phyloP scores from a whole-genome alignment of 2,113 vertebrate species.

The Enhydra lutris region DNA sequence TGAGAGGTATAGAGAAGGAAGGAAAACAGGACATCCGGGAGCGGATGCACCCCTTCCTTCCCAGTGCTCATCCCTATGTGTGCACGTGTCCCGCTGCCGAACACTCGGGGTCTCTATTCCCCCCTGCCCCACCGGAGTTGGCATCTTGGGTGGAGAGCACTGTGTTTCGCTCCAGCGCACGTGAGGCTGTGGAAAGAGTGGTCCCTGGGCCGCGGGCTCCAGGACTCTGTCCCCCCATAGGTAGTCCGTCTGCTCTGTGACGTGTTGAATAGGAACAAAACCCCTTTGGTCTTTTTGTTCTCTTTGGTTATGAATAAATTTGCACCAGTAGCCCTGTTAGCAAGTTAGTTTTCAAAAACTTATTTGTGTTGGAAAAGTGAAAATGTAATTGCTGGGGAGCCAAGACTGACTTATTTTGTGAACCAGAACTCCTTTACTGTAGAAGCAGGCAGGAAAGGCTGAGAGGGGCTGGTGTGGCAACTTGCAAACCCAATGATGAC shows the following conservation, averaged over 20 bases:
- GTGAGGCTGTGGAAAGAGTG: not conserved
- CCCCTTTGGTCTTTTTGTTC: slow-evolving; percentile 25
- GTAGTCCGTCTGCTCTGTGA: slow-evolving; percentile 17
- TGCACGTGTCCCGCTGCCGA: slow-evolving; percentile 62
- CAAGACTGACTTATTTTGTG: slow-evolving; percentile 25
- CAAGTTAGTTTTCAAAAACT: slow-evolving; percentile 35
- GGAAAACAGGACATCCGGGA: not conserved
- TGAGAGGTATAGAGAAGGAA: slow-evolving; percentile 14
- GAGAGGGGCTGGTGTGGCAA: slow-evolving; percentile 46
- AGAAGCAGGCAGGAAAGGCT: not conserved
- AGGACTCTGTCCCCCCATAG: not conserved
- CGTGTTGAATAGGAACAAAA: slow-evolving; percentile 6
- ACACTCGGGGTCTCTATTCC: slow-evolving; percentile 70
- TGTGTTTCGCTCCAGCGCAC: not conserved
- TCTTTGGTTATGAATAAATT: not conserved
- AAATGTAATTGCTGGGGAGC: accelerated
- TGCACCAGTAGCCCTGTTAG: slow-evolving; percentile 46
- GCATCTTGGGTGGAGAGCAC: slow-evolving; percentile 54
- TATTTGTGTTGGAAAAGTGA: slow-evolving; percentile 44
- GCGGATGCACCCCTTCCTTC: not conserved
- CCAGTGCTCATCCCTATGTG: slow-evolving; percentile 62
- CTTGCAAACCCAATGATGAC: slow-evolving; percentile 26
- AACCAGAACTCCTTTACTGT: not conserved
- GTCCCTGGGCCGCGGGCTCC: not conserved
- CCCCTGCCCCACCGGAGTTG: slow-evolving; percentile 44